A percentile compares a stretch with the other conserved stretches of the same genome.
Evolutionary conservation across 2,113 vertebrate genomes (phyloP).

Genomic region (Malaclemys terrapin): DNA sequence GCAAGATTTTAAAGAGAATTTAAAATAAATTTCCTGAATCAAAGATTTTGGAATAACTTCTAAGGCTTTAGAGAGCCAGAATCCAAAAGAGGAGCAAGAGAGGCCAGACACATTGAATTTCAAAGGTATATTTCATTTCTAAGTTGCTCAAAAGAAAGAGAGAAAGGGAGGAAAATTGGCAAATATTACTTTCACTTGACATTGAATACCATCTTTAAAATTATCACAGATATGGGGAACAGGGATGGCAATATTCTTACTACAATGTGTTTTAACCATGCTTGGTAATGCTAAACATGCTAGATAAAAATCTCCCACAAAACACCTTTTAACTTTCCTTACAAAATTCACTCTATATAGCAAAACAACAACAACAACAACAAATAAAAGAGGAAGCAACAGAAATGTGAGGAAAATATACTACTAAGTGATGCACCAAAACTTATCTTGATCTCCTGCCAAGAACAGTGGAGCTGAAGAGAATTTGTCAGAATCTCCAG

Average conservation of each 20-base stretch:
- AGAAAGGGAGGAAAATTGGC: not conserved
- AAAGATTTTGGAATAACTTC: not conserved
- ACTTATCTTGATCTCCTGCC: not conserved
- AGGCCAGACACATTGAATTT: not conserved
- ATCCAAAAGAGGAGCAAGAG: not conserved
- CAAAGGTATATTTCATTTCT: not conserved
- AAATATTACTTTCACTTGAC: not conserved
- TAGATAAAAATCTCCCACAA: constrained; percentile 6
- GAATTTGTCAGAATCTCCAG: constrained; percentile 23
- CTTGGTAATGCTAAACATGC: not conserved
- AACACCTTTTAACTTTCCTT: not conserved
- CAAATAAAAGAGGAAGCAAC: not conserved
- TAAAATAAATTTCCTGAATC: not conserved
- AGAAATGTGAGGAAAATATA: not conserved
- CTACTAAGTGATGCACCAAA: not conserved
- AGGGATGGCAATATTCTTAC: not conserved
- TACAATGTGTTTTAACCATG: not conserved
- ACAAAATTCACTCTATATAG: not conserved
- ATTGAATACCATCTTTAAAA: not conserved
- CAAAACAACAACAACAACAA: not conserved
- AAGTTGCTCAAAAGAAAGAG: not conserved
- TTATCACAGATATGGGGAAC: not conserved
- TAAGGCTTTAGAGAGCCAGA: not conserved
- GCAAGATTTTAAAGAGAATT: not conserved
- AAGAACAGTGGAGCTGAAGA: not conserved